Percentiles rank a stretch among this genome's conserved stretches.
phyloP scores from a whole-genome alignment of 2,888 invertebrate species.

The Chymomyza caudatula region DNA sequence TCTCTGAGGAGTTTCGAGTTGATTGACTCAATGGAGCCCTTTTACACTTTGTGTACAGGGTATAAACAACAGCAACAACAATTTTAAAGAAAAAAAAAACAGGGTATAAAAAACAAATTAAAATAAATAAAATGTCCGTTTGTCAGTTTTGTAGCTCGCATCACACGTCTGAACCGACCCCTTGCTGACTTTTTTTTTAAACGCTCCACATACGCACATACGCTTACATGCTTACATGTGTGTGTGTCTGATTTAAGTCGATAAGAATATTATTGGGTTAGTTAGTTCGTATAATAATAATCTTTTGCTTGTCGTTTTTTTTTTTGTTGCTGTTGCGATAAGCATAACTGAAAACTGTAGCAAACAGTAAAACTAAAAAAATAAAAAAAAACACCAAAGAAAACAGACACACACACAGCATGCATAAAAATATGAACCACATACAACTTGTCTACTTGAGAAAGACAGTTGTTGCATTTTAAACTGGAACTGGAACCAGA shows the following conservation, averaged over 20 bases:
- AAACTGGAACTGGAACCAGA: not conserved
- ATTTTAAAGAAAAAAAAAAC: constrained; percentile 5
- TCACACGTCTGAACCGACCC: constrained; percentile 32
- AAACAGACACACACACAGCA: constrained; percentile 1
- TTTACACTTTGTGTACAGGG: too few species aligned
- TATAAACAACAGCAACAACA: not conserved
- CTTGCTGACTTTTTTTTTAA: constrained; percentile 51
- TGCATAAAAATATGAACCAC: not conserved
- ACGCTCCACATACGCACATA: constrained; percentile 16
- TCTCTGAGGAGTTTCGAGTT: too few species aligned
- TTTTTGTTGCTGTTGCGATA: constrained; percentile 46
- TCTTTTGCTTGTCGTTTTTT: constrained; percentile 32
- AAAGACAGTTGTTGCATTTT: too few species aligned
- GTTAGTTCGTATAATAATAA: constrained; percentile 66
- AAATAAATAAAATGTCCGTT: constrained; percentile 1
- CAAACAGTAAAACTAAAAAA: not conserved
- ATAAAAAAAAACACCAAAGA: constrained; percentile 11
- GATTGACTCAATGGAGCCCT: too few species aligned
- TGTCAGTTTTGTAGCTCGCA: constrained; percentile 3
- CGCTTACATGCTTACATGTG: constrained; percentile 15
- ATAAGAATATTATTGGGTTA: constrained; percentile 70
- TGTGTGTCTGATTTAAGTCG: constrained; percentile 59
- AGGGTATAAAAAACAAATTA: not conserved
- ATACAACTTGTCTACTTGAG: not conserved
- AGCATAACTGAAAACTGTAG: constrained; percentile 29